These are phyloP conservation scores for Euproctis similis DNA, from an alignment of 2,888 invertebrate genomes.

Conservation along the genomic window DNA sequence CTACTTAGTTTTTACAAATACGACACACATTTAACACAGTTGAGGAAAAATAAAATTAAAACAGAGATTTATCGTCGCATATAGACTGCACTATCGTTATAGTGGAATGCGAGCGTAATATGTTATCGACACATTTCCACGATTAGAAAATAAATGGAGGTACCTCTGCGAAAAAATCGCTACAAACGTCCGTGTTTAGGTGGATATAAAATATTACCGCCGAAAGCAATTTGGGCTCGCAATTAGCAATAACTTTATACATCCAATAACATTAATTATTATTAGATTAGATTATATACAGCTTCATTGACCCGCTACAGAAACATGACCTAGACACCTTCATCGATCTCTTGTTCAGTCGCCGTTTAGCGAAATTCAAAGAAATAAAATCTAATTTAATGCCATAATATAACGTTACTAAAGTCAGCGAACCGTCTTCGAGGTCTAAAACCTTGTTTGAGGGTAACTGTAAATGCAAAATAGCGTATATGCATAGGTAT, in stretches of 20 bases:
- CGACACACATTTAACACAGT: too few relatives aligned
- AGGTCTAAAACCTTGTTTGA: slow-evolving; percentile 21
- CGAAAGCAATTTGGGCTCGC: too few relatives aligned
- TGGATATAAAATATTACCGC: too few relatives aligned
- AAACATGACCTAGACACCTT: slow-evolving; percentile 37
- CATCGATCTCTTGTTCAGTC: slow-evolving; percentile 29
- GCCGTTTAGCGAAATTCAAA: slow-evolving; percentile 24
- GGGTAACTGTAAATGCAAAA: slow-evolving; percentile 21
- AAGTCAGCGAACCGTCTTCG: slow-evolving; percentile 23
- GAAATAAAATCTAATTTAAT: slow-evolving; percentile 26
- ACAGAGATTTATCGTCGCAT: too few relatives aligned
- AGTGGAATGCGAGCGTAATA: slow-evolving; percentile 31
- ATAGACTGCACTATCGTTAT: slow-evolving; percentile 24
- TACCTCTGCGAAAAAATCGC: slow-evolving; percentile 14
- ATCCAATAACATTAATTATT: too few relatives aligned
- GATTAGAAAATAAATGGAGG: slow-evolving; percentile 23
- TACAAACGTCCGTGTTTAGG: slow-evolving; percentile 18
- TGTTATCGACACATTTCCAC: slow-evolving; percentile 26
- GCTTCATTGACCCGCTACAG: slow-evolving; percentile 21
- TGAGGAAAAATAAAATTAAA: too few relatives aligned
- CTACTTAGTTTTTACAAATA: too few relatives aligned
- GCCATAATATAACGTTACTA: slow-evolving; percentile 24
- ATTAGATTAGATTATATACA: too few relatives aligned
- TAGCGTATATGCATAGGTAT: slow-evolving; percentile 18
- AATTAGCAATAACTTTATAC: too few relatives aligned